Conservation (phyloP, 1,140 invertebrate species). For the Neoseiulus cucumeris region DNA sequence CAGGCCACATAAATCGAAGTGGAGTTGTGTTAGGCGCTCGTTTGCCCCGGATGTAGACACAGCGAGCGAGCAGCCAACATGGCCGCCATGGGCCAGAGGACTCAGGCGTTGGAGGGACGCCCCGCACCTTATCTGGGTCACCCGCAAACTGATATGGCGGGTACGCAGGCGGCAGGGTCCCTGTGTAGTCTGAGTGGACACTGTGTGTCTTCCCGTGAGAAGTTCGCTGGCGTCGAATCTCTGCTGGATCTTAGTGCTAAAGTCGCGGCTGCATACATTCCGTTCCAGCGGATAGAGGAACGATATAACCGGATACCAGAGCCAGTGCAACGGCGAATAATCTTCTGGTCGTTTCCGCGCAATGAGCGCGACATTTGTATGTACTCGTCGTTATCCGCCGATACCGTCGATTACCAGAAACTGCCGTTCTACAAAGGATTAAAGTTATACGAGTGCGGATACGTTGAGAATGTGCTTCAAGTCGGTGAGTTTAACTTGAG, state of each 20-base stretch:
- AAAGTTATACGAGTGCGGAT: conserved; percentile 51
- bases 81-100: conserved; percentile 9
- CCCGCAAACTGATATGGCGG: too few relatives aligned
- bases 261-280: conserved; percentile 57
- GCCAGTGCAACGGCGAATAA: conserved; percentile 61
- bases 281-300: conserved; percentile 66
- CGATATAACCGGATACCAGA: conserved; percentile 63
- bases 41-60: too few relatives aligned
- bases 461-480: conserved; percentile 62
- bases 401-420: conserved; percentile 42
- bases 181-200: too few relatives aligned
- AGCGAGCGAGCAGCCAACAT: background rate
- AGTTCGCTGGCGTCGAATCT: conserved; percentile 25
- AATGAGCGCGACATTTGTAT: conserved; percentile 68
- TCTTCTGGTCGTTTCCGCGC: conserved; percentile 68
- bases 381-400: conserved; percentile 52
- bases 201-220: too few relatives aligned
- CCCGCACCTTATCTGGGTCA: background rate
- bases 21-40: too few relatives aligned
- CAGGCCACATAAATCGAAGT: too few relatives aligned
- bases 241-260: conserved; percentile 59
- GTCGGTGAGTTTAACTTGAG: conserved; percentile 47
- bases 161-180: too few relatives aligned
- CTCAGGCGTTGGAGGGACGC: conserved; percentile 10
- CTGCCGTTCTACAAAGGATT: conserved; percentile 63